These are phyloP conservation scores for Listronotus bonariensis DNA, from an alignment of 1,140 invertebrate species.

Conservation along the genomic window DNA sequence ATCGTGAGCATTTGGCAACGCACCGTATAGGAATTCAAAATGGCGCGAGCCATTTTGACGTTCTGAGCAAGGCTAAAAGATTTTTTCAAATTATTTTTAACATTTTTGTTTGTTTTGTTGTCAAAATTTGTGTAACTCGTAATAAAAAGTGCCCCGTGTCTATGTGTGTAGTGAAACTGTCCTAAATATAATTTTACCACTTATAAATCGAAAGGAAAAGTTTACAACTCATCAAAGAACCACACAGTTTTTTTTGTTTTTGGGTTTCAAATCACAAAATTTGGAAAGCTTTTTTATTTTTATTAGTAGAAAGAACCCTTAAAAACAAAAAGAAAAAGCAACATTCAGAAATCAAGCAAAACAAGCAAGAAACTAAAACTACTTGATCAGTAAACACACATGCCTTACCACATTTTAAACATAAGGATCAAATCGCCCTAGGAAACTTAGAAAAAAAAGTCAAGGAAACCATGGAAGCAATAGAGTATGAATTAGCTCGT, in stretches of 20 bases:
- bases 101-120: constrained; percentile 39
- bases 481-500: constrained; percentile 89
- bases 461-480: constrained; percentile 75
- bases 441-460: not conserved
- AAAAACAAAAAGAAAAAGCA: not conserved
- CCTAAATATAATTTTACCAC: constrained; percentile 10
- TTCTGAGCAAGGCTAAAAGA: constrained; percentile 41
- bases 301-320: not conserved
- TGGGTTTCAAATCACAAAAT: not conserved
- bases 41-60: constrained; percentile 53
- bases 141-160: constrained; percentile 12
- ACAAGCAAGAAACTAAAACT: constrained; percentile 13
- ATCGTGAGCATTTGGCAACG: constrained; percentile 17
- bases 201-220: constrained; percentile 8
- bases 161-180: constrained; percentile 9
- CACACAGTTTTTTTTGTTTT: constrained; percentile 23
- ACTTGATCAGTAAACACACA: constrained; percentile 4
- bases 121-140: constrained; percentile 22
- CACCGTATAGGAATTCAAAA: constrained; percentile 47
- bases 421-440: not conserved
- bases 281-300: not conserved
- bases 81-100: constrained; percentile 43
- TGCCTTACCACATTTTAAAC: constrained; percentile 1
- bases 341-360: not conserved
- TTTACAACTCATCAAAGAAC: constrained; percentile 32